These are phyloP conservation scores for Artibeus lituratus DNA, from an alignment of 2,797 vertebrate species.

Conservation along the genomic window DNA sequence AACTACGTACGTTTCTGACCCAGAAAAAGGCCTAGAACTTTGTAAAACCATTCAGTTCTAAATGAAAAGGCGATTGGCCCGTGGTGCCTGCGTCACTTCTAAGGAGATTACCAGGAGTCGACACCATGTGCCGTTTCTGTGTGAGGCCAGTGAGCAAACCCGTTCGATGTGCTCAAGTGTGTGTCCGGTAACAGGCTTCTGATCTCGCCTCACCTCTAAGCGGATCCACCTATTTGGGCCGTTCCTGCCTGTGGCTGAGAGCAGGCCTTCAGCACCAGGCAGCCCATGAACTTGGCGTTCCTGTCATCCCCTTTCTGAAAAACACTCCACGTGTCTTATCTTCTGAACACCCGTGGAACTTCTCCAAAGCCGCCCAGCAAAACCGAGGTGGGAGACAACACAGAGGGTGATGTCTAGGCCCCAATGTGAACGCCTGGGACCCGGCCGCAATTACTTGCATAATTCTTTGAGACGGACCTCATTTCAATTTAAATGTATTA, in stretches of 20 bases:
- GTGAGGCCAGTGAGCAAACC: constrained; percentile 78
- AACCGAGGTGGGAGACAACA: not conserved
- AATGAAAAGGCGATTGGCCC: constrained; percentile 72
- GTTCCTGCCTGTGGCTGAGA: constrained; percentile 60
- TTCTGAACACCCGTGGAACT: constrained; percentile 75
- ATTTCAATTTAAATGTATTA: not conserved
- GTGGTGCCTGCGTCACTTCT: constrained; percentile 76
- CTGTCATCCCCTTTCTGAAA: constrained; percentile 23
- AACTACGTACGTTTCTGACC: constrained; percentile 41
- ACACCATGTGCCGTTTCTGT: constrained; percentile 78
- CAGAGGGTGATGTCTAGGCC: not conserved
- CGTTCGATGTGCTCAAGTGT: constrained; percentile 79
- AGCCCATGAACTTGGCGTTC: constrained; percentile 41
- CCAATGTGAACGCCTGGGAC: not conserved
- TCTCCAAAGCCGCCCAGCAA: constrained; percentile 47
- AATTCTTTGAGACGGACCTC: not conserved
- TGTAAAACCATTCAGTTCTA: constrained; percentile 66
- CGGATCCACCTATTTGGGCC: constrained; percentile 59
- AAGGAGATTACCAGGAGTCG: constrained; percentile 80
- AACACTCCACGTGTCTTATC: constrained; percentile 65
- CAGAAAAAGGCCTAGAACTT: constrained; percentile 49
- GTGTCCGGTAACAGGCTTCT: constrained; percentile 79
- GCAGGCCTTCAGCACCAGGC: constrained; percentile 19
- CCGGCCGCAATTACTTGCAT: not conserved
- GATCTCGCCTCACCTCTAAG: constrained; percentile 71